These are phyloP conservation scores for Pocillopora verrucosa DNA, from an alignment of 64 coral and sea anemone species.

Conservation along the genomic window DNA sequence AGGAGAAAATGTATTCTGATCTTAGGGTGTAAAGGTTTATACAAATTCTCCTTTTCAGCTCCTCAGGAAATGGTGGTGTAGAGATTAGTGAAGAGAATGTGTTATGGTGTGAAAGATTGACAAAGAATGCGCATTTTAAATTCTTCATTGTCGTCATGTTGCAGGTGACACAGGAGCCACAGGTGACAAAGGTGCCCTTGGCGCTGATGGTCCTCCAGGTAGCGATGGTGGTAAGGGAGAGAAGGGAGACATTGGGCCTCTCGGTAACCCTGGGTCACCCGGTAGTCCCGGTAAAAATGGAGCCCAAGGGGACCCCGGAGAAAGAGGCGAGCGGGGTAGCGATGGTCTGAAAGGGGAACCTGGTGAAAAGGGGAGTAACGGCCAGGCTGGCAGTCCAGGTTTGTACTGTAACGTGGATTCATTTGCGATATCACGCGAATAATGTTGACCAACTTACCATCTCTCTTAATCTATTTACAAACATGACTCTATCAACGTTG, in stretches of 20 bases:
- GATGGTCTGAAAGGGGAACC: neutral
- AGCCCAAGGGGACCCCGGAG: neutral
- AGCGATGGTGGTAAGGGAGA: neutral
- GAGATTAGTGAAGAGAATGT: too few species aligned
- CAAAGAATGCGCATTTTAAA: too few species aligned
- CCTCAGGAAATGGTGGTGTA: too few species aligned
- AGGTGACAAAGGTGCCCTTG: neutral
- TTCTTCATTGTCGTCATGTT: neutral
- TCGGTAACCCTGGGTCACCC: neutral
- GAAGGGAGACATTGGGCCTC: neutral
- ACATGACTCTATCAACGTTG: too few species aligned
- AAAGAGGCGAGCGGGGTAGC: neutral
- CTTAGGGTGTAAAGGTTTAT: too few species aligned
- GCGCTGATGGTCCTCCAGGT: neutral
- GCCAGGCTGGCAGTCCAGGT: neutral
- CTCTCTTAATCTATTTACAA: too few species aligned
- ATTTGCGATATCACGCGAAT: too few species aligned
- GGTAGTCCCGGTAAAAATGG: slow-evolving; percentile 13
- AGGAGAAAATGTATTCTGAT: too few species aligned
- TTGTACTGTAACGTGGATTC: neutral
- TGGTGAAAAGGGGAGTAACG: neutral
- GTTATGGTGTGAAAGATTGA: too few species aligned
- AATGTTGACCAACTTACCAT: too few species aligned
- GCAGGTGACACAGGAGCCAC: slow-evolving; percentile 35
- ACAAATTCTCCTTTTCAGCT: too few species aligned